phyloP scores from a whole-genome alignment of 2,113 vertebrate genomes.

The Phocoena phocoena region DNA sequence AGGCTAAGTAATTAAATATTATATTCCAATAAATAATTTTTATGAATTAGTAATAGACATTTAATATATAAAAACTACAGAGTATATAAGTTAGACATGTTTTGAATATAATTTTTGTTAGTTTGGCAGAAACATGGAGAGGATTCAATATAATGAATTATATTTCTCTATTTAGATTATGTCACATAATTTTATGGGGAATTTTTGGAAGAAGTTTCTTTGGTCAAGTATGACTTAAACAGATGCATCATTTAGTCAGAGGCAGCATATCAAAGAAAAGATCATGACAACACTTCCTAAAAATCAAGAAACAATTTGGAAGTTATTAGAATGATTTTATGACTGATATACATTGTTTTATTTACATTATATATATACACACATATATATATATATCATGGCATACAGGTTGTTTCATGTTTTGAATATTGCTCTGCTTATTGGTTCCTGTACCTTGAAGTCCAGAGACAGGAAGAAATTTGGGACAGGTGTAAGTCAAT shows the following conservation, averaged over 20 bases:
- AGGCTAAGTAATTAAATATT: neutral
- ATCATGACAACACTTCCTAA: neutral
- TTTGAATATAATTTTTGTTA: neutral
- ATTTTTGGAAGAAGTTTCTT: neutral
- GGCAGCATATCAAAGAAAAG: neutral
- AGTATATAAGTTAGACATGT: neutral
- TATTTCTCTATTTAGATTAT: neutral
- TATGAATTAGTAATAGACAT: neutral
- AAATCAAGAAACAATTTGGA: neutral
- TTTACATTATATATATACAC: neutral
- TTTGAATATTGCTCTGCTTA: neutral
- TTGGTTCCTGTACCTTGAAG: neutral
- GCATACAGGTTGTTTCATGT: neutral
- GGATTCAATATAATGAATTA: neutral
- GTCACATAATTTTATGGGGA: neutral
- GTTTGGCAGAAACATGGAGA: neutral
- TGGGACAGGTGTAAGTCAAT: neutral
- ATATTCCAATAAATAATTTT: neutral
- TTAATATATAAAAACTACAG: neutral
- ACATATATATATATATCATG: neutral
- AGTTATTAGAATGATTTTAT: neutral
- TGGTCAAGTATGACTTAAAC: neutral
- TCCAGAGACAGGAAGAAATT: neutral
- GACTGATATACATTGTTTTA: neutral
- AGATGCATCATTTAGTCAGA: neutral